Conservation (phyloP, 2,888 invertebrate genomes). For the Athrips mouffetella region DNA sequence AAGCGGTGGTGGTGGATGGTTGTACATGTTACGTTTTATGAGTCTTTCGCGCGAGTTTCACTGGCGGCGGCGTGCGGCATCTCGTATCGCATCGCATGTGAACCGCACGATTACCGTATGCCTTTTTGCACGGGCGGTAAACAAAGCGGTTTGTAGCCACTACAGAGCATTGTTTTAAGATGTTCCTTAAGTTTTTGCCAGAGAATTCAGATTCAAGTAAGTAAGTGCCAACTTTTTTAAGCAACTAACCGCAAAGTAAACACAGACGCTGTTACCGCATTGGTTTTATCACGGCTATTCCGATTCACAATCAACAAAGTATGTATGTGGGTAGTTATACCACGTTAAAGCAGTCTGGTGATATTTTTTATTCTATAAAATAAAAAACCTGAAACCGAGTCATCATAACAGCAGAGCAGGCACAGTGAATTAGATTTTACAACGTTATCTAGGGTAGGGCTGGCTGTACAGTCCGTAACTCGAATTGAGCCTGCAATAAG, state of each 20-base stretch:
- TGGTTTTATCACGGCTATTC: no score
- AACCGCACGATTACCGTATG: constrained; percentile 36
- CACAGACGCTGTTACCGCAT: no score
- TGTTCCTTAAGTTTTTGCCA: background rate
- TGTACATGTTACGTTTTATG: constrained; percentile 44
- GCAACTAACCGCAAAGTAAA: no score
- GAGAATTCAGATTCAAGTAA: background rate
- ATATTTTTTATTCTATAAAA: no score
- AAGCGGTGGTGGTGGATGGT: background rate
- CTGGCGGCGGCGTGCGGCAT: background rate
- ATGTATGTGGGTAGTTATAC: no score
- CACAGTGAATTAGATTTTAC: no score
- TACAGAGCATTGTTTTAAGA: background rate
- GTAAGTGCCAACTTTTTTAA: background rate
- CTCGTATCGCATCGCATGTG: constrained; percentile 28
- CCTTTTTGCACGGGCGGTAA: constrained; percentile 23
- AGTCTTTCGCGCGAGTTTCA: constrained; percentile 42
- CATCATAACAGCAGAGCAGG: no score
- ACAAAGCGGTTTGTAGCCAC: constrained; percentile 7
- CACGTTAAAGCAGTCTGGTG: no score
- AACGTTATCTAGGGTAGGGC: no score
- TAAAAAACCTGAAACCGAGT: no score
- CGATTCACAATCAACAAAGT: no score
- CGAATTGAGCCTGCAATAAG: background rate
- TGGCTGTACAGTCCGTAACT: background rate